Evolutionary conservation across 2,113 vertebrate species (phyloP), one percentile per base, ranked within the genome.

Genomic region (Helogale parvula): DNA sequence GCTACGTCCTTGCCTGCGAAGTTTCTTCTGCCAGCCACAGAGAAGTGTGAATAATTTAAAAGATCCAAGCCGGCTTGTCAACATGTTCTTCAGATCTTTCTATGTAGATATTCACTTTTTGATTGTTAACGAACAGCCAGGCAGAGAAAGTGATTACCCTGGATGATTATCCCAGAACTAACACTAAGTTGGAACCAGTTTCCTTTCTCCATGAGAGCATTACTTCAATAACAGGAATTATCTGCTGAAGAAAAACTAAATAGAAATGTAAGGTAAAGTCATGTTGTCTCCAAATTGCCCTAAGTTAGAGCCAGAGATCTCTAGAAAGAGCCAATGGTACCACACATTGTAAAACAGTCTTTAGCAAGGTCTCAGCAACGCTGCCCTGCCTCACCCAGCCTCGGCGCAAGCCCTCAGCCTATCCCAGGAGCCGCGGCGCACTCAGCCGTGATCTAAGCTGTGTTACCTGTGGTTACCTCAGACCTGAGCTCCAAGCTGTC

Each of bases 1-100:
- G n/a, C 87, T 85, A 85, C 68, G 29, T 72, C 68, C 63, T 80
- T 93, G 41, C 54, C 54, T 97, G 66, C 79, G 45, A 63, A 91
- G 38, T 33, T 41, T 68, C 77, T 81, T 87, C 76, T 68, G 54
- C 83, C 77, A 88, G 88, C 27, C 88, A 21, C 82, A 65, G 50
- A 63, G 57, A 76, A 57, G 38, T 88, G 52, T 66, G 82, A 93
- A 88, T 33, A 31, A 21, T 47, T 65, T 71, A 69, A 91, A 86
- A 65, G 60, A 93, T n/a, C 45, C 63, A 16, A 83, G 82, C 25
- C 90, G 54, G 86, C 54, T 60, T 50, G 85, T 72, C 77, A 65
- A 77, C 66, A 41, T 35, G 57, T 71, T 93, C 87, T 79, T 45
- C 93, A 33, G 54, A 19, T 60, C 66, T 31, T 71, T 60, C 79